phyloP scores from a whole-genome alignment of 2,113 vertebrate genomes.

The Ariopsis seemanni region DNA sequence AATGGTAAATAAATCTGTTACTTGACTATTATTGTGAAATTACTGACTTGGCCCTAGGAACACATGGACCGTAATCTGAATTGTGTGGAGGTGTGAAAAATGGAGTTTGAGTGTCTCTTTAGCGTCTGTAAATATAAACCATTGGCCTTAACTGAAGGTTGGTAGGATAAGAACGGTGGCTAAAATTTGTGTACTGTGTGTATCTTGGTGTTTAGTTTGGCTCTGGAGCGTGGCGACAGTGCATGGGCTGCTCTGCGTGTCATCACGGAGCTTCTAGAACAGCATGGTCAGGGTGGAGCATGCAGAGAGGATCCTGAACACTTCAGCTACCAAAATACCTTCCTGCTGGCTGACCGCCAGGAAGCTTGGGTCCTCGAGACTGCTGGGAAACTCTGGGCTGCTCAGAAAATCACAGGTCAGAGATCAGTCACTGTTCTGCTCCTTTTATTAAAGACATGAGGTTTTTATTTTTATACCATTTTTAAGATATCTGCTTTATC shows the following conservation, averaged over 20 bases:
- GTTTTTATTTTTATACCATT: neutral
- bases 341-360: slow-evolving; percentile 84
- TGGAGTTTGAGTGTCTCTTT: neutral
- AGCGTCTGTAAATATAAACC: neutral
- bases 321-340: slow-evolving; percentile 93
- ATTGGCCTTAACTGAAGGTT: neutral
- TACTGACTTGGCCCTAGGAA: neutral
- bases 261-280: slow-evolving; percentile 80
- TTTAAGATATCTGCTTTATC: neutral
- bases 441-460: neutral
- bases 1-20: neutral
- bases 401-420: slow-evolving; percentile 83
- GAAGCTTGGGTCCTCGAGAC: slow-evolving; percentile 96
- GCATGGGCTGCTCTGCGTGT: slow-evolving; percentile 79
- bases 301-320: slow-evolving; percentile 81
- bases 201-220: slow-evolving; percentile 73
- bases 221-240: slow-evolving; percentile 81
- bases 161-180: neutral
- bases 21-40: neutral
- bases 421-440: no score
- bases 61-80: neutral
- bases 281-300: slow-evolving; percentile 85
- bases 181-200: slow-evolving; percentile 1
- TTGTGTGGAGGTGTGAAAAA: neutral
- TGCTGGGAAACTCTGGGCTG: slow-evolving; percentile 85